These are phyloP conservation scores for Phymorhynchus buccinoides DNA, from an alignment of 1,140 invertebrate genomes.

Conservation along the genomic window DNA sequence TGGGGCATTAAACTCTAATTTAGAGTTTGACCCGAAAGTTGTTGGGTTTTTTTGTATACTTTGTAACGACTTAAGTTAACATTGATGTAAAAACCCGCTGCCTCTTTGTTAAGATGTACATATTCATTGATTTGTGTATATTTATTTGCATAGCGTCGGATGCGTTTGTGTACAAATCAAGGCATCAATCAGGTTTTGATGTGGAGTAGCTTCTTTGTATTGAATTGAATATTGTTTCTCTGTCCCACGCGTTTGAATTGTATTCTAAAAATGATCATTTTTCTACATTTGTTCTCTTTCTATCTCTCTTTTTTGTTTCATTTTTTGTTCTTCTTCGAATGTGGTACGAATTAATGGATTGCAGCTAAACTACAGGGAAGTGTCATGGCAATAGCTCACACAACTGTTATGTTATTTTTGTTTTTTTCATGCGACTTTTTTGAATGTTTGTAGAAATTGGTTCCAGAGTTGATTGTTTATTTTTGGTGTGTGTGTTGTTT, in stretches of 20 bases:
- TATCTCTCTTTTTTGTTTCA: too few species aligned
- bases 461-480: too few species aligned
- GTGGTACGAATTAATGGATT: too few species aligned
- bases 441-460: too few species aligned
- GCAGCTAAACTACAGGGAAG: not conserved
- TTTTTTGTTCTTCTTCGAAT: too few species aligned
- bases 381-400: not conserved
- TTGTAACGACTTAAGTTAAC: not conserved
- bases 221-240: not conserved
- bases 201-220: not conserved
- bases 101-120: not conserved
- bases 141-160: slow-evolving; percentile 1
- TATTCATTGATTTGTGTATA: slow-evolving; percentile 5
- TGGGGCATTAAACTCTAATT: too few species aligned
- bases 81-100: not conserved
- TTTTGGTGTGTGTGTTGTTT: too few species aligned
- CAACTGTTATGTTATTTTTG: not conserved
- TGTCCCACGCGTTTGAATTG: not conserved
- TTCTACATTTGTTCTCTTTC: too few species aligned
- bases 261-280: not conserved
- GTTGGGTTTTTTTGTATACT: too few species aligned
- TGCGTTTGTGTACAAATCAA: not conserved
- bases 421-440: too few species aligned
- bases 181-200: not conserved
- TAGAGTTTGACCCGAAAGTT: too few species aligned